Evolutionary conservation across 2,888 invertebrate species (phyloP).

Genomic region (Taphrorychus bicolor): DNA sequence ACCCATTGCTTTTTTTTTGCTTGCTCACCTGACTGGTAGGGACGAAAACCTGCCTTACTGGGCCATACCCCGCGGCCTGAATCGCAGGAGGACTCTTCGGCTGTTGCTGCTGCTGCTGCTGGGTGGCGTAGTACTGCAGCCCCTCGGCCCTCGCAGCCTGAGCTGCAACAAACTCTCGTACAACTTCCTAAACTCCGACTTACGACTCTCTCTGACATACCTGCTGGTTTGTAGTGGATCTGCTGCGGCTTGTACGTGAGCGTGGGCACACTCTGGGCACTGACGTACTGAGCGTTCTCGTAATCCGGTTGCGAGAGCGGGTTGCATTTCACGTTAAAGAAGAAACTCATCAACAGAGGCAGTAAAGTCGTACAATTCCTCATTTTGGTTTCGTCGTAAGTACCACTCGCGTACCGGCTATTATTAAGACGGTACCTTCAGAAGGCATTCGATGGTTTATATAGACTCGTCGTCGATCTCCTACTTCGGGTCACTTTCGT

Average conservation of each 20-base stretch:
- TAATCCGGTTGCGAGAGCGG: slow-evolving; percentile 50
- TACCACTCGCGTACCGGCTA: neutral
- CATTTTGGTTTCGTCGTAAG: slow-evolving; percentile 34
- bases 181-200: neutral
- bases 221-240: slow-evolving; percentile 36
- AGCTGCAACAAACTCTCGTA: slow-evolving; percentile 7
- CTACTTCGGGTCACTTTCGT: slow-evolving; percentile 37
- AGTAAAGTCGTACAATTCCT: slow-evolving; percentile 35
- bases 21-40: slow-evolving; percentile 61
- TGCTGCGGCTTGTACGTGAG: slow-evolving; percentile 41
- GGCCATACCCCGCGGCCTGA: slow-evolving; percentile 41
- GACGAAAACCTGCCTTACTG: slow-evolving; percentile 59
- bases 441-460: slow-evolving; percentile 32
- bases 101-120: slow-evolving; percentile 55
- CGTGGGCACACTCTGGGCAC: slow-evolving; percentile 45
- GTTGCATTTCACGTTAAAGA: slow-evolving; percentile 43
- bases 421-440: neutral
- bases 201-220: slow-evolving; percentile 7
- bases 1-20: no score
- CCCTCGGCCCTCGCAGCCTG: slow-evolving; percentile 45
- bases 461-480: slow-evolving; percentile 36
- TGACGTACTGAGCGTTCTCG: slow-evolving; percentile 45
- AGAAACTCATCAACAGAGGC: slow-evolving; percentile 41
- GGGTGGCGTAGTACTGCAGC: slow-evolving; percentile 59
- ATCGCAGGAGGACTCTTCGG: slow-evolving; percentile 23